Evolutionary conservation across 2,113 vertebrate species (phyloP), one percentile per base, ranked within the genome.

Genomic region (Montifringilla adamsi): DNA sequence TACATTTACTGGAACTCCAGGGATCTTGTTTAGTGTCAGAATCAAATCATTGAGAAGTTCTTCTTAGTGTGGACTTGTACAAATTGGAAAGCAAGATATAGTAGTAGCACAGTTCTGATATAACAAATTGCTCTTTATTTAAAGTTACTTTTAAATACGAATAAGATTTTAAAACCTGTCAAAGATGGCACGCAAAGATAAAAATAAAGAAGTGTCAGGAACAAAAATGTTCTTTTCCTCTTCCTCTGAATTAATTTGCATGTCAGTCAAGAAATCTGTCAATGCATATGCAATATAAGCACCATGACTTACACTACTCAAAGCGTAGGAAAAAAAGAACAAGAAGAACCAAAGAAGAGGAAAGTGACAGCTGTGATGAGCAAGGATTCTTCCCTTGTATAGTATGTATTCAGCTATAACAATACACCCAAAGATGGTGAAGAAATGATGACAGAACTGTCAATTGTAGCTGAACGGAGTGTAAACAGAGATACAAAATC

Each of bases 201-300:
- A 98, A 98, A 98, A 98, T 98, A 98, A 98, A 96, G 46, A 94
- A 96, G 95, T 83, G 13, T 97, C 95, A 97, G 96, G 96, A 93
- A 96, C 94, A 97, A 97, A 98, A 98, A 97, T 97, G 96, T 97
- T 97, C 97, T 97, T 98, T 97, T 97, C 95, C 86, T 95, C 96
- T 97, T 96, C 79, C 90, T 94, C 88, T 97, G 98, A 98, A 97
- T 98, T 97, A 97, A 98, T 98, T 97, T 96, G 93, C 96, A 96
- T 75, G 90, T 97, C 97, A 98, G 95, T 98, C 97, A 98, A 98
- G 93, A 97, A 97, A 97, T 96, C 97, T 98, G 98, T 96, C 97
- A 97, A 93, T 95, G 94, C 96, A 96, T 95, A 94, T 96, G 93
- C 95, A 95, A 90, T 95, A 94, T 97, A 98, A 98, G 86, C 97